Base-by-base conservation (phyloP, 2,797 vertebrate genomes). In the Acestrorhynchus altus region DNA sequence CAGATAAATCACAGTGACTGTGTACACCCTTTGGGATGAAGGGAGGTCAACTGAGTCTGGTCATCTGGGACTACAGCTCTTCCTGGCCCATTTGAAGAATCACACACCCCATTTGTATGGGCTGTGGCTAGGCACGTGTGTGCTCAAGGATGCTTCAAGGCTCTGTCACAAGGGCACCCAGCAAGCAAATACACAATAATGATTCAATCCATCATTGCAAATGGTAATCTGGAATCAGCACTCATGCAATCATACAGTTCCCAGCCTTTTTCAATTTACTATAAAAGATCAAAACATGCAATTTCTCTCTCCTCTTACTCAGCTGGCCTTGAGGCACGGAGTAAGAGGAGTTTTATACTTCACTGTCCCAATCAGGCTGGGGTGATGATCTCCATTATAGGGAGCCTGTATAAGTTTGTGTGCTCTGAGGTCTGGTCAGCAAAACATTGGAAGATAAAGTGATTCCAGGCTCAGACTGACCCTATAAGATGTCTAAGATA, bases 1-100 rank as follows among this genome's bases (percentile, higher is more conserved):
- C 75, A 87, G 88, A 89, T 90, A 82, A 89, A 90, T 90, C 83
- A 80, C 60, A 63, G 46, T 72, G 79, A 80, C 69, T 82, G 66
- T 73, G 31, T 11, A 60, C 57, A 80, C 80, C 75, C 77, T 79
- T 66, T 42, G 81, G 79, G 85, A 81, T n/a, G 31, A 80, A 31
- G 72, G 52, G 72, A 86, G 85, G 88, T 87, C 87, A 88, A 89
- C 86, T 46, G 73, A 66, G 76, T 74, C 74, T 74, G 68, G 78
- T 59, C 51, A 49, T n/a, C 26, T 49, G 26, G 74, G 47, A 67
- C 40, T 66, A 72, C 59, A 57, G 56, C 47, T 85, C 80, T 82
- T 71, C 42, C 8, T 70, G 47, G 40, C 22, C 74, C 74, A 72
- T 74, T 69, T 46, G 5, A 77, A 84, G 65, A 86, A 81, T 84